Conservation (phyloP, 1,140 invertebrate species). For the Cotesia typhae region DNA sequence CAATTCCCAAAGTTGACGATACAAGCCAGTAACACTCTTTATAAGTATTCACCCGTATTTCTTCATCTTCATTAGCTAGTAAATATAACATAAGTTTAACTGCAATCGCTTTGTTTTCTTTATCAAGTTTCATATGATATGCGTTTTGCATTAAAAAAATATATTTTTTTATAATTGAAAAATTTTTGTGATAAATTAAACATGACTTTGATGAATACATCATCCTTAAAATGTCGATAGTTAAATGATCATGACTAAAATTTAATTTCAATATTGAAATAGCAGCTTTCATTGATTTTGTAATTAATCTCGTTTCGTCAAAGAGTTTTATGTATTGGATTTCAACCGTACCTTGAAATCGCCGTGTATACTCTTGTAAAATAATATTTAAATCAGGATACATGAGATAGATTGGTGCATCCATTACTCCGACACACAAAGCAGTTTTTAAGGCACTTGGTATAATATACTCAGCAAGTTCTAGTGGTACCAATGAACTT, state of each 20-base stretch:
- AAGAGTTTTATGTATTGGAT: slow-evolving; percentile 45
- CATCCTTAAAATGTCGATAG: slow-evolving; percentile 44
- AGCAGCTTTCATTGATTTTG: slow-evolving; percentile 54
- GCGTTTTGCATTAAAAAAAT: slow-evolving; percentile 22
- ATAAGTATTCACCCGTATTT: slow-evolving; percentile 59
- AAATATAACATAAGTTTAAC: slow-evolving; percentile 53
- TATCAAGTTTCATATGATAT: slow-evolving; percentile 37
- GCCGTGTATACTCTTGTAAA: slow-evolving; percentile 53
- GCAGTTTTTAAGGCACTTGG: slow-evolving; percentile 51
- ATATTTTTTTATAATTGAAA: slow-evolving; percentile 43
- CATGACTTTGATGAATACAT: slow-evolving; percentile 53
- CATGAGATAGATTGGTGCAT: slow-evolving; percentile 56
- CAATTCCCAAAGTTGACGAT: slow-evolving; percentile 56
- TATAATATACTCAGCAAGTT: slow-evolving; percentile 52
- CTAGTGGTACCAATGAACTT: slow-evolving; percentile 54
- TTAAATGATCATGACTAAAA: slow-evolving; percentile 19
- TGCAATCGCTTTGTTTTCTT: slow-evolving; percentile 44
- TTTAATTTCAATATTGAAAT: slow-evolving; percentile 50
- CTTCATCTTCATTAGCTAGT: slow-evolving; percentile 52
- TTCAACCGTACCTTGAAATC: slow-evolving; percentile 49
- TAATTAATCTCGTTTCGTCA: slow-evolving; percentile 50
- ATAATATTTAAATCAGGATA: slow-evolving; percentile 49
- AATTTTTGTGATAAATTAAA: slow-evolving; percentile 56
- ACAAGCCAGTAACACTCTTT: slow-evolving; percentile 59
- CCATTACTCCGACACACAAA: slow-evolving; percentile 49